phyloP scores from a whole-genome alignment of 2,797 vertebrate genomes.

The Falco berigora region DNA sequence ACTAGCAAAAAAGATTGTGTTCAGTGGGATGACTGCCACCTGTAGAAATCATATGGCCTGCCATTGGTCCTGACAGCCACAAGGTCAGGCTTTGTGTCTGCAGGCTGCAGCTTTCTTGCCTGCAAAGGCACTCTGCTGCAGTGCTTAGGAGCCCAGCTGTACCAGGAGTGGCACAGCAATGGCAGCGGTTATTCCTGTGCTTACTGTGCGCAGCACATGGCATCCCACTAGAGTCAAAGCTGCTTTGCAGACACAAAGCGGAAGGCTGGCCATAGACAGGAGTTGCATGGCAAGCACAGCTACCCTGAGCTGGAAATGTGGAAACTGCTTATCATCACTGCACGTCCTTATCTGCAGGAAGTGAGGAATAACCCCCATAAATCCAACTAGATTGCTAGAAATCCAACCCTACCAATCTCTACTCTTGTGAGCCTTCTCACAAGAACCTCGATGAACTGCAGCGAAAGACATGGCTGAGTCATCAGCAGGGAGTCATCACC shows the following conservation, averaged over 20 bases:
- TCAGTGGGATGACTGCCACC: neutral
- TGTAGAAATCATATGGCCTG: too few relatives aligned
- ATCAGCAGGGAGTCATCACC: neutral
- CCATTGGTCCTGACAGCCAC: neutral
- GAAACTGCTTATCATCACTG: neutral
- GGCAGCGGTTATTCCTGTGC: rapidly evolving
- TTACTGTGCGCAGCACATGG: neutral
- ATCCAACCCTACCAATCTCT: neutral
- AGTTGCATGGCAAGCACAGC: neutral
- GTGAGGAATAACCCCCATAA: neutral
- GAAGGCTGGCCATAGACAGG: neutral
- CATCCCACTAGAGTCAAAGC: rapidly evolving
- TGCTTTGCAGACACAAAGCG: neutral
- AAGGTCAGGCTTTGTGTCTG: neutral
- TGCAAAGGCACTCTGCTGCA: rapidly evolving
- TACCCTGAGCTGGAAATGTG: neutral
- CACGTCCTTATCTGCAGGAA: neutral
- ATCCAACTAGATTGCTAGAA: neutral
- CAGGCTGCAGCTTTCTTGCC: rapidly evolving
- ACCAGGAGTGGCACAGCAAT: rapidly evolving
- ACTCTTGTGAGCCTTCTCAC: neutral
- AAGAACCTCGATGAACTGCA: neutral
- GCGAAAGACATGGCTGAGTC: neutral
- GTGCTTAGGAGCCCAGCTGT: neutral
- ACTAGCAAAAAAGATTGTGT: neutral